Evolutionary conservation across 2,888 invertebrate genomes (phyloP).

Genomic region (Ochropleura plecta): DNA sequence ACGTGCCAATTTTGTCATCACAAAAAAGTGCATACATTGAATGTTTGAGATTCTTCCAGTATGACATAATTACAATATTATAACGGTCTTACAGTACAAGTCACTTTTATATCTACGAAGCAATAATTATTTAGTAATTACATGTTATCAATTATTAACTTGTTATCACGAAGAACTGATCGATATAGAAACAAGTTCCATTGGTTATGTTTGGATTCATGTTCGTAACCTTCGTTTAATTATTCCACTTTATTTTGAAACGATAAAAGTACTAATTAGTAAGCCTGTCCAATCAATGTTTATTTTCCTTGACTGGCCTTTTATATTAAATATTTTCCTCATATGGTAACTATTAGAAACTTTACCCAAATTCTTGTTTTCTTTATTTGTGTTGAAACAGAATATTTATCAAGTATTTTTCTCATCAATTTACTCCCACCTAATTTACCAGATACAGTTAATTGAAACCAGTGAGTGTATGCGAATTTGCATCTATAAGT

Average conservation of each 20-base stretch:
- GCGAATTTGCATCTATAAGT: too few relatives aligned
- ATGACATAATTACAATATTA: constrained; percentile 26
- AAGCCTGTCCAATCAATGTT: constrained; percentile 1
- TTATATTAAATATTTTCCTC: not conserved
- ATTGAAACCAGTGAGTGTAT: not conserved
- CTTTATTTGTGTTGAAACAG: not conserved
- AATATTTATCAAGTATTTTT: not conserved
- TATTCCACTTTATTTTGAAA: not conserved
- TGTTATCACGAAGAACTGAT: constrained; percentile 36
- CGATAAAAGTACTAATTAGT: constrained; percentile 39
- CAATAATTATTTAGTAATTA: constrained; percentile 36
- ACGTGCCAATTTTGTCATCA: constrained; percentile 55
- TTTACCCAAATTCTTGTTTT: not conserved
- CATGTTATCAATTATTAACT: constrained; percentile 38
- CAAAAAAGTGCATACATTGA: constrained; percentile 47
- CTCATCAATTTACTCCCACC: not conserved
- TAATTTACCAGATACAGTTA: not conserved
- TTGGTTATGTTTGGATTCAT: constrained; percentile 8
- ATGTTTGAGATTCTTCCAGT: constrained; percentile 44
- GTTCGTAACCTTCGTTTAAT: constrained; percentile 43
- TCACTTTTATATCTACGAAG: constrained; percentile 3
- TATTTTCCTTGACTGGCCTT: not conserved
- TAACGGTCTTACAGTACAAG: not conserved
- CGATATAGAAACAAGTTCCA: constrained; percentile 34
- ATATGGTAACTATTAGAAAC: too few relatives aligned